Conservation (phyloP, 2,888 invertebrate species). For the Volucella bombylans region DNA sequence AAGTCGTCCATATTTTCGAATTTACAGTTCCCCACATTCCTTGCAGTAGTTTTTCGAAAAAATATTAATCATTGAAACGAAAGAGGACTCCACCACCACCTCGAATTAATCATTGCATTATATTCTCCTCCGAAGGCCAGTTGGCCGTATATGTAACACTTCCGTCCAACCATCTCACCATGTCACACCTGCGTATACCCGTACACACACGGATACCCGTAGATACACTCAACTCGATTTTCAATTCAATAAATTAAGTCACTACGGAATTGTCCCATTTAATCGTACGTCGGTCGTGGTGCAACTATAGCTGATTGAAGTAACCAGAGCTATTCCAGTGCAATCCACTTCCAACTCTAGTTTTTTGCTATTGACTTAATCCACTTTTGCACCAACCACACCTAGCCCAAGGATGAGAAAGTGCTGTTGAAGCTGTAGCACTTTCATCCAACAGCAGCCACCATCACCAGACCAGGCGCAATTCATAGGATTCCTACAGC, state of each 20-base stretch:
- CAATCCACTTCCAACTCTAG: constrained; percentile 18
- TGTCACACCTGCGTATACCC: constrained; percentile 58
- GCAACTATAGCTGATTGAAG: constrained; percentile 56
- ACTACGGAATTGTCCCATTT: constrained; percentile 70
- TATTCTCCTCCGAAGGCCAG: constrained; percentile 25
- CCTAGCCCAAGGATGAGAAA: constrained; percentile 72
- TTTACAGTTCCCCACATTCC: constrained; percentile 69
- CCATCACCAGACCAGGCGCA: constrained; percentile 21
- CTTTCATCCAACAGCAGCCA: constrained; percentile 66
- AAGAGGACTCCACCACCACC: constrained; percentile 28
- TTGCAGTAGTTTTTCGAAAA: constrained; percentile 53
- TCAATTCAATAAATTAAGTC: constrained; percentile 72
- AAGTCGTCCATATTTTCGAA: constrained; percentile 59
- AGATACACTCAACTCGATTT: constrained; percentile 67
- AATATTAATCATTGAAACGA: constrained; percentile 61
- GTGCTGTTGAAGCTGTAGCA: constrained; percentile 58
- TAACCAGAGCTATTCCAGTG: constrained; percentile 53
- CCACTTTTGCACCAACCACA: constrained; percentile 72
- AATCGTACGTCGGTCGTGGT: constrained; percentile 6
- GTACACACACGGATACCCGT: too few species aligned
- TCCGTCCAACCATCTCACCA: constrained; percentile 44
- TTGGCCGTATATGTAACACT: constrained; percentile 23
- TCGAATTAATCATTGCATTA: constrained; percentile 71
- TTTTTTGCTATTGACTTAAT: constrained; percentile 66
- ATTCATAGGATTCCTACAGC: neutral